Base-by-base conservation (phyloP, 2,797 vertebrate species). In the Tokudaia tokunoshimensis region DNA sequence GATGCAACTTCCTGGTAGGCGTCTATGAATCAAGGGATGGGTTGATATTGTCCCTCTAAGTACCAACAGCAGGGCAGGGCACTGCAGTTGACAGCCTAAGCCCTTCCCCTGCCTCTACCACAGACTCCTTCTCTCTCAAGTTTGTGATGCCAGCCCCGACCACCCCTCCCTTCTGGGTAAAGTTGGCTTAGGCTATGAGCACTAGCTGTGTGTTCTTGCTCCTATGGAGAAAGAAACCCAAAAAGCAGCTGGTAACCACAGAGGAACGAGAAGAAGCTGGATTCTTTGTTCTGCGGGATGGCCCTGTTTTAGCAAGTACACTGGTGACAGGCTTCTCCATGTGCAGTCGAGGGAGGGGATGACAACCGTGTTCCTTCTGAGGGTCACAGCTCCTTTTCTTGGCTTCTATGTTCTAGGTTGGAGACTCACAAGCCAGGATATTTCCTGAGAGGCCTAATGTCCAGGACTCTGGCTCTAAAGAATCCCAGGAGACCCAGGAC, bases 11-110 rank as follows among this genome's bases (percentile, higher is more conserved):
- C 20, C 11, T 29, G 44, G 57, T 4, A 0, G 92, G 78, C 5
- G 0, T 50, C 12, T 47, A 31, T 37, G 19, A 82, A 78, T n/a
- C 74, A 34, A 55, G 92, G 72, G 0, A 57, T 44, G 24, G 83
- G 26, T 22, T 14, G 47, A 12, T 31, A 31, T 19, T 11, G 74
- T 82, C 88, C 92, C 87, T 96, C 94, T 95, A 96, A 93, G 55
- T 31, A 41, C 47, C 5, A 29, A 55, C 81, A 92, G 92, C 29
- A 31, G 70, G 67, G 37, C n/a, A 75, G 55, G 67, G n/a, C 4
- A 0, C 37, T 12, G 29, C 44, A 76, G 57, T n/a, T 17, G 74
- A 3, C 0, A 44, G 89, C 52, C 22, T 6, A 61, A 26, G n/a
- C 7, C 1, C 34, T 9, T 79, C 63, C 81, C 34, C 63, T n/a